Evolutionary conservation across 1,140 invertebrate species (phyloP), one percentile per base, ranked within the genome.

Genomic region (Procambarus virginalis): DNA sequence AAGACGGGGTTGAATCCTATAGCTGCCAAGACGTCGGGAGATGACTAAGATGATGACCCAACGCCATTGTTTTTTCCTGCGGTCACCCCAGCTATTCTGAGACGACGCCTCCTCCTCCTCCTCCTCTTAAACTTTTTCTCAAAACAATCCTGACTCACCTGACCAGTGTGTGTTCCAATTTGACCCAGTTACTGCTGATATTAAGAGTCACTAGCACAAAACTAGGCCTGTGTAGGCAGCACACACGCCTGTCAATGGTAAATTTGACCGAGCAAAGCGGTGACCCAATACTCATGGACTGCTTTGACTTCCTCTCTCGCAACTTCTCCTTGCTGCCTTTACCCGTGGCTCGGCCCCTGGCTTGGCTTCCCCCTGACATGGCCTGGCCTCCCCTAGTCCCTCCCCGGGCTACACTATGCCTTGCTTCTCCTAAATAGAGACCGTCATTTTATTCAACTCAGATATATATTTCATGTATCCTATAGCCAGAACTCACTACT

Each of bases 181-280:
- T 68, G 45, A 81, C 9, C 48, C 17, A 20, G n/a, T 49, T 45
- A 60, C 34, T 34, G 34, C 34, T 34, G 34, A 0, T 34, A 34
- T 34, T 34, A 34, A 0, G 34, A 34, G 55, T 58, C 55, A 58
- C 55, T 58, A 58, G 17, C 17, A 64, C 4, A 64, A 20, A 2
- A 12, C 58, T 48, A n/a, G 64, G 85, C 77, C 58, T 80, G 55
- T 48, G 58, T 80, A 20, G 60, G 34, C 60, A 60, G 34, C 68
- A 80, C 64, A 73, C 78, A 49, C 64, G 64, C 68, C 64, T 48
- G 20, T 34, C n/a, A 60, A 48, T 70, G 86, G 86, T 73, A 88
- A 88, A 88, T 81, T 88, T 88, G 86, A 88, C 86, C 86, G 86
- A 88, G 86, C 78, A 88, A 82, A 88, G 73, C 78, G 60, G 86